Base-by-base conservation (phyloP, 2,888 invertebrate species). In the Mythimna vitellina region DNA sequence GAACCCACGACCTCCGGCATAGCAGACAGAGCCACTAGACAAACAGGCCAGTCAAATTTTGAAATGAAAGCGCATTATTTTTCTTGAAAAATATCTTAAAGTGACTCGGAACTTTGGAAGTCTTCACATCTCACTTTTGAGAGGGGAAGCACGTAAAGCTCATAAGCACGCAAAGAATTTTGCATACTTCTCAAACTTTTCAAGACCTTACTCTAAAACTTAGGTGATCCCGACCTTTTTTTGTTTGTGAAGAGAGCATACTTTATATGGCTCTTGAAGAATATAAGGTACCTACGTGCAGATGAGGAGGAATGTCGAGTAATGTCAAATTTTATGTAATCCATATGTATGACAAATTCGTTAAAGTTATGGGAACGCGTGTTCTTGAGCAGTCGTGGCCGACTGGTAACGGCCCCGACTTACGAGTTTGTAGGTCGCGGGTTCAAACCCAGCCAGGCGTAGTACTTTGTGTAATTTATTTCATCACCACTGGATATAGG, bases 171-270 rank as follows among this genome's bases (percentile, higher is more conserved):
- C 25, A 71, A 71, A 71, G 72, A 63, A 70, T 63, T 63, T 63
- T 42, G 58, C 65, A 76, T 65, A 76, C 32, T 78, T 71, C 29
- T 54, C 10, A 42, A 78, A 64, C 63, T 66, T 77, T 35, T 38
- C 12, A 53, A 66, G 25, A 53, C 54, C 10, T 57, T 10, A 54
- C 53, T 65, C 46, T 8, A 38, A 35, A 63, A 78, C 53, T 71
- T 72, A 57, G 6, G 38, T 51, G 25, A 66, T 51, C 17, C 58
- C 4, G 25, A 29, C 25, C 57, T 25, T 54, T 35, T 67, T 65
- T 66, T 64, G 58, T 78, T 72, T 58, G 32, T 10, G 3, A 8
- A 25, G 53, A 70, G 46, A 64, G 20, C 29, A 12, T 20, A 62
- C 46, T 65, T 71, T 17, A 6, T 38, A n/a, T 53, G 35, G 0